Evolutionary conservation across 2,888 invertebrate genomes (phyloP), one percentile per base, ranked within the genome.

Genomic region (Acleris cristana): DNA sequence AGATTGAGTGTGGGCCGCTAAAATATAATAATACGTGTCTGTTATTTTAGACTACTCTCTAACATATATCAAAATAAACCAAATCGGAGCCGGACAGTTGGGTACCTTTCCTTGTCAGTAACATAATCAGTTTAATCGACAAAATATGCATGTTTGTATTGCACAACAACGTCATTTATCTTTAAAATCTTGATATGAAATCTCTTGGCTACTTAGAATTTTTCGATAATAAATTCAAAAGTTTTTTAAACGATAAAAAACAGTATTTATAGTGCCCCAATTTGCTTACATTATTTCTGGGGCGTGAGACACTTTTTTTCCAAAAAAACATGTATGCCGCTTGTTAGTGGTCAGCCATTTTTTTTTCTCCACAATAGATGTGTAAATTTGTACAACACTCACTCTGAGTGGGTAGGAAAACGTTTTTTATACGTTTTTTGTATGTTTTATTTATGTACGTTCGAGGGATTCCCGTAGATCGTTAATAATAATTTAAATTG

Each of bases 261-360:
- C 10, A 4, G 12, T 40, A 34, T 55, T 34, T 57, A 58, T 54
- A 34, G 53, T 44, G 67, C 49, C 53, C 67, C 67, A 67, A 67
- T 67, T 67, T 58, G 67, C 54, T 70, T 64, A 58, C 55, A 59
- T 66, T 69, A 73, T 76, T 73, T 70, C 62, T 58, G 18, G 76
- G 86, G 84, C 83, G 84, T 86, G 85, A 82, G 81, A 84, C 76
- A 73, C 63, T 76, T 77, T 77, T 74, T 75, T 70, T 73, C 21
- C 21, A 0, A 55, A 65, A 63, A 48, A 55, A 73, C 70, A 76
- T 75, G 76, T 76, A 64, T 67, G 69, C 73, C 71, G 76, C 86
- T 85, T 80, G 86, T 87, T 88, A 87, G 85, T 76, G 87, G 86
- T 84, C 86, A 87, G 72, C 70, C 74, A 34, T 34, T 34, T 34